Evolutionary conservation across 2,113 vertebrate species (phyloP).

Genomic region (Cyanocitta stelleri): DNA sequence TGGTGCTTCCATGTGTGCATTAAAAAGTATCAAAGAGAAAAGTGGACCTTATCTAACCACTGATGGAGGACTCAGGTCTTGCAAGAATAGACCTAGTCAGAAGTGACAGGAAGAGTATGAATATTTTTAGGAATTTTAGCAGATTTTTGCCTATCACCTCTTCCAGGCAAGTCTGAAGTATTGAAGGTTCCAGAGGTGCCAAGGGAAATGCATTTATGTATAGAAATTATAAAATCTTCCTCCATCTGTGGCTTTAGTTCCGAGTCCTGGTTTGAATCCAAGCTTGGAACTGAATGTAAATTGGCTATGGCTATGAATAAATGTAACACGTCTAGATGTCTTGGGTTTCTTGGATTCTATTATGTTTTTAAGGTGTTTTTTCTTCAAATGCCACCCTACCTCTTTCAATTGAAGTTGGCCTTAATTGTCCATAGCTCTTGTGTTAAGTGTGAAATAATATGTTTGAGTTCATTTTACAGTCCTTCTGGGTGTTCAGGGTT

Average conservation of each 20-base stretch:
- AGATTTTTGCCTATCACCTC: neutral
- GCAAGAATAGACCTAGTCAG: neutral
- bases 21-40: neutral
- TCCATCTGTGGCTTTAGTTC: constrained; percentile 24
- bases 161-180: neutral
- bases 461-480: neutral
- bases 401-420: neutral
- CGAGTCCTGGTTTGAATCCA: neutral
- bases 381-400: neutral
- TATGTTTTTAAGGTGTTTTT: neutral
- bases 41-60: neutral
- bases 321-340: neutral
- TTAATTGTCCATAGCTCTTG: neutral
- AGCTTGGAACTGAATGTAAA: constrained; percentile 6
- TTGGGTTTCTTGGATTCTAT: neutral
- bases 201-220: constrained; percentile 38
- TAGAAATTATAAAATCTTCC: neutral
- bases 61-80: neutral
- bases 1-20: neutral
- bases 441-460: neutral
- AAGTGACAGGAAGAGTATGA: neutral
- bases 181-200: neutral
- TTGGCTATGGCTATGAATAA: neutral
- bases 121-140: neutral
- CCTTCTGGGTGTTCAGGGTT: neutral